A percentile compares a stretch with the other conserved stretches of the same genome.
phyloP scores from a whole-genome alignment of 2,113 vertebrate genomes.

The Phylloscopus whistleri region DNA sequence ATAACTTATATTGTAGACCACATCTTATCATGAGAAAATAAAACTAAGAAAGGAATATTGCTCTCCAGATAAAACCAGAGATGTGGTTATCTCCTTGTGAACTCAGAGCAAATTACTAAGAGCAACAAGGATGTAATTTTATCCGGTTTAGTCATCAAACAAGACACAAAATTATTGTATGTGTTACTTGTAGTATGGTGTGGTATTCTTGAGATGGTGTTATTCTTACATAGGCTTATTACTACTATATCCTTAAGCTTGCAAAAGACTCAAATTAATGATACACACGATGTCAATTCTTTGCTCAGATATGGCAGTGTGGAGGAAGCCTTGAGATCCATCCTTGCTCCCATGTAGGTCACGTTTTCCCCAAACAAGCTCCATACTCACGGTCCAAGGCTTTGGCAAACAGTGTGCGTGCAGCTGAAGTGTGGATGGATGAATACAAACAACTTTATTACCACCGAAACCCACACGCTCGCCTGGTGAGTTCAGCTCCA shows the following conservation, averaged over 20 bases:
- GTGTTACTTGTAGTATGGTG: neutral
- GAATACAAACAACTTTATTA: constrained; percentile 92
- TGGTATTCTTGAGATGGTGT: neutral
- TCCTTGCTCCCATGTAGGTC: constrained; percentile 96
- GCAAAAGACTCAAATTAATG: neutral
- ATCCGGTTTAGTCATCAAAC: neutral
- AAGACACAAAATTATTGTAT: neutral
- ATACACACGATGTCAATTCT: neutral
- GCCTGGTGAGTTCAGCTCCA: constrained; percentile 78
- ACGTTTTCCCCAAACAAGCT: constrained; percentile 93
- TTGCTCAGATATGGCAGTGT: constrained; percentile 94
- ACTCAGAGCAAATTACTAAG: neutral
- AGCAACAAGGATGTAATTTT: neutral
- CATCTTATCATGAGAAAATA: neutral
- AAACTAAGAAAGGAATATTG: neutral
- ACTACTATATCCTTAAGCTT: neutral
- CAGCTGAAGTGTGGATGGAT: constrained; percentile 98
- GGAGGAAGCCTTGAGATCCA: constrained; percentile 93
- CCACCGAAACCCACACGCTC: constrained; percentile 89
- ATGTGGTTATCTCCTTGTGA: neutral
- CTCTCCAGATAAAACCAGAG: neutral
- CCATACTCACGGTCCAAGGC: constrained; percentile 93
- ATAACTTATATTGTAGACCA: neutral
- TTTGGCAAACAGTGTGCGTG: constrained; percentile 93
- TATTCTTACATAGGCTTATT: neutral